Evolutionary conservation across 2,797 vertebrate genomes (phyloP).

Genomic region (Taeniopygia guttata): DNA sequence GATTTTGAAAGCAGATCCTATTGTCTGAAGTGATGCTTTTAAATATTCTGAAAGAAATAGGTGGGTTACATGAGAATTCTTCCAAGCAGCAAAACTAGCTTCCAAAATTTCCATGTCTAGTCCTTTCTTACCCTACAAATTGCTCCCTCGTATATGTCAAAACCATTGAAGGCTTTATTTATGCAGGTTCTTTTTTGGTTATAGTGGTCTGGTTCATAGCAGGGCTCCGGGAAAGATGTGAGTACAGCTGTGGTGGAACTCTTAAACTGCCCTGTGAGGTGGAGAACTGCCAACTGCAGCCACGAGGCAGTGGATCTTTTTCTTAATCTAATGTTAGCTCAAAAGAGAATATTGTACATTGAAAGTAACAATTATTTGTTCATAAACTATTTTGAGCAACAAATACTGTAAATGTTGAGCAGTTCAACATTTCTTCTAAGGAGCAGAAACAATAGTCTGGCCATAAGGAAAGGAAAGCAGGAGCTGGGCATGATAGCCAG

Average conservation of each 20-base stretch:
- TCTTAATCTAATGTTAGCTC: not conserved
- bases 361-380: not conserved
- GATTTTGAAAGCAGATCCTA: not conserved
- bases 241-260: not conserved
- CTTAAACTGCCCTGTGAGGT: not conserved
- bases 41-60: not conserved
- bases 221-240: not conserved
- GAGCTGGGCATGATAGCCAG: not conserved
- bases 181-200: not conserved
- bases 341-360: not conserved
- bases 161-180: not conserved
- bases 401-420: not conserved
- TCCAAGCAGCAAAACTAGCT: not conserved
- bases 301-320: rapidly evolving
- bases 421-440: not conserved
- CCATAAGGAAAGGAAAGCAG: not conserved
- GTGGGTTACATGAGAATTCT: not conserved
- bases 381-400: not conserved
- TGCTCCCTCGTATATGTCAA: not conserved
- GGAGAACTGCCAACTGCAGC: not conserved
- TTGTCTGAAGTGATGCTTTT: not conserved
- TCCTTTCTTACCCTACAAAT: not conserved
- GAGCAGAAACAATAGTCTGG: not conserved
- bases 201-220: not conserved
- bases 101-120: not conserved